Percentiles rank a stretch among this genome's conserved stretches.
Evolutionary conservation across 2,113 vertebrate genomes (phyloP).

Genomic region (Sylvia atricapilla): DNA sequence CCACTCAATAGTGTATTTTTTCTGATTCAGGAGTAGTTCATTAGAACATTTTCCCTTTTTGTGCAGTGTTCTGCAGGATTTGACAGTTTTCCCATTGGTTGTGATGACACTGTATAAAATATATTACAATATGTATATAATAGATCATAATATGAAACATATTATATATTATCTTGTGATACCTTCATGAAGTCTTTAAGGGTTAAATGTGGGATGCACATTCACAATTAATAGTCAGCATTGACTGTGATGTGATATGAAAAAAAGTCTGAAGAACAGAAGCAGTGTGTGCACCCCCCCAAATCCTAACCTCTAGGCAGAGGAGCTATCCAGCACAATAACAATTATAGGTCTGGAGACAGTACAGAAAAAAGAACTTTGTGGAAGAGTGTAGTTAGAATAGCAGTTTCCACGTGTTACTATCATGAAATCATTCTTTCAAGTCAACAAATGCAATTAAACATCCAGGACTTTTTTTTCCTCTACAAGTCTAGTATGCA

Average conservation of each 20-base stretch:
- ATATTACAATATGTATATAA: not conserved
- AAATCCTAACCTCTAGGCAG: not conserved
- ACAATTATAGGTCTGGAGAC: not conserved
- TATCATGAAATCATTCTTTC: not conserved
- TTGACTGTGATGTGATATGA: not conserved
- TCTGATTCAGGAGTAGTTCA: not conserved
- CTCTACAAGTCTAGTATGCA: not conserved
- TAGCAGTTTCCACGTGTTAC: not conserved
- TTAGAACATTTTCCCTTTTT: not conserved
- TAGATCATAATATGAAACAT: not conserved
- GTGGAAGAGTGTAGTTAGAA: not conserved
- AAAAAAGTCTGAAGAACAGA: not conserved
- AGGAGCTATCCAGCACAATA: not conserved
- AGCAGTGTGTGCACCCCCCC: fast-evolving
- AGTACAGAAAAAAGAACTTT: not conserved
- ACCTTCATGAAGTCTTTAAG: not conserved
- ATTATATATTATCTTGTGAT: not conserved
- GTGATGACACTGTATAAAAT: not conserved
- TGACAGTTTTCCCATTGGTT: not conserved
- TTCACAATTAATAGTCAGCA: not conserved
- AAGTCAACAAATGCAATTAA: not conserved
- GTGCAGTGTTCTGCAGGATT: not conserved
- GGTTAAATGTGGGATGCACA: not conserved
- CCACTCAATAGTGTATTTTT: not conserved
- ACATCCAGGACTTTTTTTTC: not conserved